Conservation (phyloP, 2,888 invertebrate genomes). For the Tetragonisca angustula region DNA sequence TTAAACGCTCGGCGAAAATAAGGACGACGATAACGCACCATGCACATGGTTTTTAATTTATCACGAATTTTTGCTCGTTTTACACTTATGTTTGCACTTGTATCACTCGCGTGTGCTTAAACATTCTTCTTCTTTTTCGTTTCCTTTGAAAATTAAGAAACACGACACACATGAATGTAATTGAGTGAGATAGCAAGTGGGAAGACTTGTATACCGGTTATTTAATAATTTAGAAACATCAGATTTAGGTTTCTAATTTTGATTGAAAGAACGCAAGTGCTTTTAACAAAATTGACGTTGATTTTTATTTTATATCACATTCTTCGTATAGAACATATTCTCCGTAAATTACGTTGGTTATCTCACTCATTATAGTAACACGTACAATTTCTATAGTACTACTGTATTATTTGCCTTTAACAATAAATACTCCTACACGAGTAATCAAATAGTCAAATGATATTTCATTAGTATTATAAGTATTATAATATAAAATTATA, state of each 20-base stretch:
- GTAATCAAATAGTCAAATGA: not conserved
- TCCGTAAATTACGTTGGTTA: not conserved
- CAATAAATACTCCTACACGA: not conserved
- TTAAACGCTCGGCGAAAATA: not conserved
- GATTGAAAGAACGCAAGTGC: not conserved
- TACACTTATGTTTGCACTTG: too few species aligned
- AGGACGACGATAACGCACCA: not conserved
- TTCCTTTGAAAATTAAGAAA: not conserved
- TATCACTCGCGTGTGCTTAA: not conserved
- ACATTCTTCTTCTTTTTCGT: not conserved
- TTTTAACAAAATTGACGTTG: not conserved
- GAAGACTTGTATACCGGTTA: too few species aligned
- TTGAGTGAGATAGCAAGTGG: too few species aligned
- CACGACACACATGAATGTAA: too few species aligned
- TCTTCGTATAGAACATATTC: not conserved
- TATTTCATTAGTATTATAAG: not conserved
- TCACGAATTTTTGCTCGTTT: constrained; percentile 4
- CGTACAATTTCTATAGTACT: not conserved
- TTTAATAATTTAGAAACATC: too few species aligned
- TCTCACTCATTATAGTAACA: not conserved
- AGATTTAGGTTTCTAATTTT: too few species aligned
- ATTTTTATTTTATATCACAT: not conserved
- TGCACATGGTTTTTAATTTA: constrained; percentile 19
- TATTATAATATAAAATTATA: not conserved
- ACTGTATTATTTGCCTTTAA: not conserved